A percentile compares a stretch with the other conserved stretches of the same genome.
These are phyloP conservation scores for Mesochorus sp. DNA, from an alignment of 2,888 invertebrate genomes.

Conservation along the genomic window DNA sequence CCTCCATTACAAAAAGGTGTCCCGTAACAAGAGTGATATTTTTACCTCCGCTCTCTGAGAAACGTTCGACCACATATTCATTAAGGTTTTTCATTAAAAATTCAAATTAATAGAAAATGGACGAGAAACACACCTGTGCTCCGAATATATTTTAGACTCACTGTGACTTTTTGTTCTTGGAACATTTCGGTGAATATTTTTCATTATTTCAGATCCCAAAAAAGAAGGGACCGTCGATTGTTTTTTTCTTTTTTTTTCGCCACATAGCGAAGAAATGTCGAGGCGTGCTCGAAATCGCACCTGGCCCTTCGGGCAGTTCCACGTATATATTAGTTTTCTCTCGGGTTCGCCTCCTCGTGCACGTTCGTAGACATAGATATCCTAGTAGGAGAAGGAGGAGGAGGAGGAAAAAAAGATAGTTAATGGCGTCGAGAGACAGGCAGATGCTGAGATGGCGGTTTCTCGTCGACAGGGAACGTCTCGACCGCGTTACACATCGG, in stretches of 20 bases:
- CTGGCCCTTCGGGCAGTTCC: constrained; percentile 69
- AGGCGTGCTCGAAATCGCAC: constrained; percentile 70
- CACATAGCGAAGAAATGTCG: constrained; percentile 63
- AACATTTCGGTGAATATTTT: constrained; percentile 19
- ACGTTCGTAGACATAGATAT: constrained; percentile 19
- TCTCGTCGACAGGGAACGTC: constrained; percentile 51
- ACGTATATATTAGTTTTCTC: constrained; percentile 48
- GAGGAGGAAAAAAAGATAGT: too few species aligned
- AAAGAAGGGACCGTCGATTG: background rate
- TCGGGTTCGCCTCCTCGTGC: constrained; percentile 21
- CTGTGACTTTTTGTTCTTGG: too few species aligned
- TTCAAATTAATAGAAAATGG: too few species aligned
- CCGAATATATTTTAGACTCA: too few species aligned
- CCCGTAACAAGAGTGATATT: constrained; percentile 23
- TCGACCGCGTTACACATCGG: constrained; percentile 48
- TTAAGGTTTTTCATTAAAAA: background rate
- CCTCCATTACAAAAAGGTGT: background rate
- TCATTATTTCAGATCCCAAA: background rate
- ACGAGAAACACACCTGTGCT: too few species aligned
- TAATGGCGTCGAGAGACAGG: constrained; percentile 56
- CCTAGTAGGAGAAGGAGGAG: too few species aligned
- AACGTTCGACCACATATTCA: background rate
- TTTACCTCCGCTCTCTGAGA: background rate
- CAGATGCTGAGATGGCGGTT: constrained; percentile 54
- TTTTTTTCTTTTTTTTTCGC: background rate